These are phyloP conservation scores for Lutraria lutraria DNA, from an alignment of 2,888 invertebrate species.

Conservation along the genomic window DNA sequence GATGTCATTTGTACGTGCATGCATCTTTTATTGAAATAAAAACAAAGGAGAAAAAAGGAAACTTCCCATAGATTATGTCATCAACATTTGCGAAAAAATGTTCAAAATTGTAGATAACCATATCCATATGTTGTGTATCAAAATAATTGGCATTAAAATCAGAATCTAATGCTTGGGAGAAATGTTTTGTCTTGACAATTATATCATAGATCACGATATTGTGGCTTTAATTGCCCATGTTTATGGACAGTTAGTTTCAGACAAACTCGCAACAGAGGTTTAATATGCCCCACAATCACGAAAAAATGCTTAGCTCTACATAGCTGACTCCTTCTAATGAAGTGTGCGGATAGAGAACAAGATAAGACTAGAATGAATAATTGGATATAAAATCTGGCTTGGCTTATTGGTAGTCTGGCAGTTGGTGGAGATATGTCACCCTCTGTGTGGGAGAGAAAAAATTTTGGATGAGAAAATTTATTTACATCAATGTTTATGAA, in stretches of 20 bases:
- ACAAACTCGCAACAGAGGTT: conserved; percentile 34
- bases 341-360: conserved; percentile 26
- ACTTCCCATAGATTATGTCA: conserved; percentile 21
- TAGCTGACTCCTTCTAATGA: conserved; percentile 42
- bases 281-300: conserved; percentile 39
- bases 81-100: background rate
- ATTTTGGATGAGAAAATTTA: background rate
- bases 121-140: conserved; percentile 42
- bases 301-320: conserved; percentile 22
- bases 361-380: conserved; percentile 52
- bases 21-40: background rate
- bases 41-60: background rate
- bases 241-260: conserved; percentile 52
- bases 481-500: background rate
- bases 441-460: conserved; percentile 4
- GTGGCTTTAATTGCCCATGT: conserved; percentile 49
- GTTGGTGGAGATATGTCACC: conserved; percentile 46
- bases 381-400: conserved; percentile 49
- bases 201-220: conserved; percentile 48
- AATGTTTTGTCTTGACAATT: conserved; percentile 46
- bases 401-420: conserved; percentile 45
- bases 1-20: background rate
- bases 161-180: conserved; percentile 21
- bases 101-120: conserved; percentile 16
- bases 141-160: conserved; percentile 46